Conservation (phyloP, 2,888 invertebrate species). For the Rotaria macrura region DNA sequence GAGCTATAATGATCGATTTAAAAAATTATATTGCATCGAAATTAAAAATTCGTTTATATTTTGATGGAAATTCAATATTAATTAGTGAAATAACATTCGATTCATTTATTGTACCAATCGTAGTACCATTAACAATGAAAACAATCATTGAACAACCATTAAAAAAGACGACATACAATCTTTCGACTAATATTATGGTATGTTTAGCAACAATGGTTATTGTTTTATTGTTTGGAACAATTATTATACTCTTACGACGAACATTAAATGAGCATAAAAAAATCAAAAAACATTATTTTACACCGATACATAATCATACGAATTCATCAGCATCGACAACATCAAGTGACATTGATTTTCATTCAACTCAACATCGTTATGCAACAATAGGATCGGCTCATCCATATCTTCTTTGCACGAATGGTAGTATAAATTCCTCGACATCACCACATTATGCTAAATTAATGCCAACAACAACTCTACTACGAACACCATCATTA, state of each 20-base stretch:
- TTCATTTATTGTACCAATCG: not conserved
- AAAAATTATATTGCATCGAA: not conserved
- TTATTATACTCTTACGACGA: not conserved
- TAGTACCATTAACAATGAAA: not conserved
- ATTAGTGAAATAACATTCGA: constrained; percentile 18
- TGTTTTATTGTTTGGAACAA: not conserved
- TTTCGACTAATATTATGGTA: not conserved
- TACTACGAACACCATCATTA: not conserved
- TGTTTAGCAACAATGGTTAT: constrained; percentile 1
- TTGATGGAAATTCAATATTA: constrained; percentile 12
- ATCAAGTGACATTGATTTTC: not conserved
- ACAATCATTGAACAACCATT: not conserved
- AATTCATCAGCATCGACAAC: not conserved
- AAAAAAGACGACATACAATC: not conserved
- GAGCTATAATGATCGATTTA: constrained; percentile 19
- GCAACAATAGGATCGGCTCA: not conserved
- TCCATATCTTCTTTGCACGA: not conserved
- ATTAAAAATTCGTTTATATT: not conserved
- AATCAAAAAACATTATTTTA: not conserved
- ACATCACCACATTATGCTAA: not conserved
- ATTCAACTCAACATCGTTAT: constrained; percentile 2
- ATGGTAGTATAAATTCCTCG: not conserved
- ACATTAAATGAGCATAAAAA: not conserved
- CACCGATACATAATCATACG: not conserved
- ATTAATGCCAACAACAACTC: not conserved